Evolutionary conservation across 2,888 invertebrate genomes (phyloP), one percentile per base, ranked within the genome.

Genomic region (Gonocerus acuteangulatus): DNA sequence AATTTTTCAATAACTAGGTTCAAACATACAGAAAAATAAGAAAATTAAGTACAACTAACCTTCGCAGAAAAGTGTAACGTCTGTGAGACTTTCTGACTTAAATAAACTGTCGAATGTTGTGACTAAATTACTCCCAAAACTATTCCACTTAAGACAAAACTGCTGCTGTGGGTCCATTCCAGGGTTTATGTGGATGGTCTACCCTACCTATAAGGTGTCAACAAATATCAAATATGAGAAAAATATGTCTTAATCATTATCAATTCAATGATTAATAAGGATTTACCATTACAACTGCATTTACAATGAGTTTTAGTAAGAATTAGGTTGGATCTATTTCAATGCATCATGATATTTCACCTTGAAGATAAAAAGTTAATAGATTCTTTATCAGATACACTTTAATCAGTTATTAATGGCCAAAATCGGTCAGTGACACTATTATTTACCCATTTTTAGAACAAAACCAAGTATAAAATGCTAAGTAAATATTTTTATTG

Each of bases 131-230:
- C 87, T 89, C 76, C 91, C 91, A 78, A 91, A 92, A 81, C 90
- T 91, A 84, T 91, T 92, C 92, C 92, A 92, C 83, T 92, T 91
- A 73, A 92, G 83, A 82, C 91, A 91, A 80, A 91, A 92, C 80
- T 92, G 91, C 79, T 91, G 92, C 82, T 91, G 90, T 71, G 77
- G 74, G 84, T 90, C 90, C 91, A 91, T 91, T 79, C 85, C 86
- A 83, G 64, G 64, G 64, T 65, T 34, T 39, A 39, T 45, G 18
- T 19, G 48, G 61, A 61, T 61, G 61, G 49, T 60, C 39, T 62
- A 63, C 65, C 63, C 63, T 65, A 62, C 45, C 63, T 62, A 54
- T 39, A 59, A 48, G 32, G 7, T 57, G 45, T 58, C 15, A 21
- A 54, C 27, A 52, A 57, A 56, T 48, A 21, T 21, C 4, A 27